phyloP scores from a whole-genome alignment of 2,113 vertebrate genomes.

The Rhinolophus sinicus region DNA sequence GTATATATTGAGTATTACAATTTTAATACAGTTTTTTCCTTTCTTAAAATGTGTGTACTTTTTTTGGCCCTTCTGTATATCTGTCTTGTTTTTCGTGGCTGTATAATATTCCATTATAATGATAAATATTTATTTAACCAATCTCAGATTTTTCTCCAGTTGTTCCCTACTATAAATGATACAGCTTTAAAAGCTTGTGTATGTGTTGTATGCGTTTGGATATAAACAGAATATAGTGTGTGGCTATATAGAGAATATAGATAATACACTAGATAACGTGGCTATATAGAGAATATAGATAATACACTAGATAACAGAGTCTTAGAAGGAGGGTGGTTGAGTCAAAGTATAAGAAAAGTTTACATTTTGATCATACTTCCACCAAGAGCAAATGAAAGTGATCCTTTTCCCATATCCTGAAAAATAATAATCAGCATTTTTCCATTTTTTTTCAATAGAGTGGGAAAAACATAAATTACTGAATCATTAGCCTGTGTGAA shows the following conservation, averaged over 20 bases:
- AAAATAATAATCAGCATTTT: background rate
- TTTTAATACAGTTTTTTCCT: too few species aligned
- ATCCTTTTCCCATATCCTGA: background rate
- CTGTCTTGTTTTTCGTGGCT: background rate
- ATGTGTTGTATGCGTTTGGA: background rate
- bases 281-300: background rate
- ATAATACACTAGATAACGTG: too few species aligned
- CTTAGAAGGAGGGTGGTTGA: background rate
- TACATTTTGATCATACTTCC: conserved; percentile 4
- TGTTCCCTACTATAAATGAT: conserved; percentile 43
- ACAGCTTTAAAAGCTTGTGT: background rate
- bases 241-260: background rate
- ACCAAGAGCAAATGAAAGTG: background rate
- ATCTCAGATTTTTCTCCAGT: background rate
- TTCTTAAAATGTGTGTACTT: too few species aligned
- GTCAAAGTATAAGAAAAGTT: background rate
- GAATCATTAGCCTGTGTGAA: background rate
- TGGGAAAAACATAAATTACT: background rate
- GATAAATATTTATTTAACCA: background rate
- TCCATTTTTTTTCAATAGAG: background rate
- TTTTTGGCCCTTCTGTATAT: too few species aligned
- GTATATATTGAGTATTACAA: too few species aligned
- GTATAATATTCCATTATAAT: background rate
- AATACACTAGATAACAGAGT: background rate
- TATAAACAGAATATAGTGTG: background rate